Conservation (phyloP, 1,140 invertebrate species). For the Psix sp. region DNA sequence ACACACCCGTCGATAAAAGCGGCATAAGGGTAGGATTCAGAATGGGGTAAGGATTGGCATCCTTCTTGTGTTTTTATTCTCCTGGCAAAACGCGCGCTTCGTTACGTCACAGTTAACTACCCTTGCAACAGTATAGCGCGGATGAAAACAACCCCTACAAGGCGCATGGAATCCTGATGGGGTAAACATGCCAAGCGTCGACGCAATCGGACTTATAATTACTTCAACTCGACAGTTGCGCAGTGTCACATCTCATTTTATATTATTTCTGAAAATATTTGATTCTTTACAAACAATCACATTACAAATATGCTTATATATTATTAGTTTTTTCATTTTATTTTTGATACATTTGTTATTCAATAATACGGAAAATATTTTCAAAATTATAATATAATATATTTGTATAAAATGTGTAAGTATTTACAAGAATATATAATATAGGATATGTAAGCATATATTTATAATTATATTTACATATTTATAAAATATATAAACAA, state of each 20-base stretch:
- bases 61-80: constrained; percentile 52
- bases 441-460: too few species aligned
- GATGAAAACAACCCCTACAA: constrained; percentile 36
- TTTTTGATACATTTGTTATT: too few species aligned
- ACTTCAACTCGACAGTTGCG: constrained; percentile 5
- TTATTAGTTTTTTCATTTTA: too few species aligned
- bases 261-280: background rate
- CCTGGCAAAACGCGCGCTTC: constrained; percentile 60
- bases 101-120: constrained; percentile 59
- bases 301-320: too few species aligned
- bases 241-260: too few species aligned
- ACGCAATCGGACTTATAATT: constrained; percentile 55
- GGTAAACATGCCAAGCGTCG: constrained; percentile 58
- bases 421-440: too few species aligned
- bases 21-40: constrained; percentile 35
- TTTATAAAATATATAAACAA: too few species aligned
- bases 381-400: too few species aligned
- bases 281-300: background rate
- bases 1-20: too few species aligned
- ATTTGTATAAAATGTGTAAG: too few species aligned
- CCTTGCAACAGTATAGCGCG: constrained; percentile 49
- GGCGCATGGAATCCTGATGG: constrained; percentile 45
- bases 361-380: too few species aligned
- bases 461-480: too few species aligned
- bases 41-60: constrained; percentile 17